Evolutionary conservation across 2,888 invertebrate species (phyloP), one percentile per base, ranked within the genome.

Genomic region (Frankliniella intonsa): DNA sequence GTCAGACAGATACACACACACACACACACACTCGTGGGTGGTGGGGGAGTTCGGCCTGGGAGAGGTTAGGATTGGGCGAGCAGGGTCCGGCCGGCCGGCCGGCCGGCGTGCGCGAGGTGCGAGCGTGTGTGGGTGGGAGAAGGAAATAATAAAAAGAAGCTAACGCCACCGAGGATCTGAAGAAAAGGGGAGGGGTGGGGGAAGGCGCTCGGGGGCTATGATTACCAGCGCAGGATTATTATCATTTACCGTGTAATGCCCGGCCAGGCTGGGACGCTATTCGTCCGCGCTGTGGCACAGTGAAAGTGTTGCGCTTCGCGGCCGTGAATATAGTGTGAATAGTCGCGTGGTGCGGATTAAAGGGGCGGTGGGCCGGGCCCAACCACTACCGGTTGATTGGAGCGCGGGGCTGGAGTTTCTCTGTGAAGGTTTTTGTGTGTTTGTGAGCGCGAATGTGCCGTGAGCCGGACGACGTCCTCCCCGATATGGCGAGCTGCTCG

Each of bases 161-260:
- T 38, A 38, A 38, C 38, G 38, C 38, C 38, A 38, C 38, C 38
- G 38, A 38, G 38, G 38, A 38, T 38, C 38, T 38, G 38, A 5
- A 38, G 38, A 5, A 38, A 5, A 38, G 38, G 38, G 38, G 38
- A 38, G 2, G 62, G 62, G 62, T 17, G 62, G n/a, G 62, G 62
- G 62, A n/a, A 62, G 62, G 62, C 62, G 62, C 62, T 62, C 38
- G 38, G 17, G 55, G 69, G 69, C 69, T 69, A 22, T 22, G 69
- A 55, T 55, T 55, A 55, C 55, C 55, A 55, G 55, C 5, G 55
- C 69, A 22, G n/a, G 69, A 76, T 76, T 76, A 76, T 76, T 22
- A 76, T 76, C 69, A 76, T 76, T 76, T 76, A 76, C 69, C 25
- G 69, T 76, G 69, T 76, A 76, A 76, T 76, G 69, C 69, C 25